phyloP scores from a whole-genome alignment of 2,888 invertebrate genomes.

The Microplitis deprimator region DNA sequence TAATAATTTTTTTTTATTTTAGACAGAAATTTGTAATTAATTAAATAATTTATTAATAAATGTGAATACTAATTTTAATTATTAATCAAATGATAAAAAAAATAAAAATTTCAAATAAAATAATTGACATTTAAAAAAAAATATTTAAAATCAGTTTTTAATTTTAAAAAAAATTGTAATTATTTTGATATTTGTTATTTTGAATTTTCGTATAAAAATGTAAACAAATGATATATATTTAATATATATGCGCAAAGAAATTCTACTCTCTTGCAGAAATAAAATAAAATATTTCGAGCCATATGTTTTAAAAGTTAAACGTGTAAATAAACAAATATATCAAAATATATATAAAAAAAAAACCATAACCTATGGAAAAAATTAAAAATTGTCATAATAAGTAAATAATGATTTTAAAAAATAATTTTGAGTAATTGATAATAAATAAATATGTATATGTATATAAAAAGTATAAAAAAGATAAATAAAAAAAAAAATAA shows the following conservation, averaged over 20 bases:
- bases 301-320: not conserved
- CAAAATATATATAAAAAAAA: not conserved
- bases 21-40: too few relatives aligned
- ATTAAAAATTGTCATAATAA: constrained; percentile 47
- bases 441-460: too few relatives aligned
- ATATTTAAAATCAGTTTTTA: too few relatives aligned
- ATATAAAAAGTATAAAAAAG: not conserved
- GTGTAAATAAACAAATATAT: not conserved
- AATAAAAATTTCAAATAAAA: too few relatives aligned
- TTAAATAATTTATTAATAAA: too few relatives aligned
- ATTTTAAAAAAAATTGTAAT: too few relatives aligned
- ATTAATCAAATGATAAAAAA: too few relatives aligned
- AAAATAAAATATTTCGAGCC: not conserved
- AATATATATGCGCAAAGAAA: not conserved
- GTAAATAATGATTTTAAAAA: not conserved
- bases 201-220: too few relatives aligned
- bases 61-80: too few relatives aligned
- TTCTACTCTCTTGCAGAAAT: not conserved
- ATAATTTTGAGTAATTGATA: not conserved
- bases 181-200: too few relatives aligned
- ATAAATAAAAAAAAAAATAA: constrained; percentile 41
- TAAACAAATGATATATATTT: not conserved
- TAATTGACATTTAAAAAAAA: too few relatives aligned
- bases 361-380: constrained; percentile 20
- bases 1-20: too few relatives aligned